These are phyloP conservation scores for Pheosia gnoma DNA, from an alignment of 2,888 invertebrate species.

Conservation along the genomic window DNA sequence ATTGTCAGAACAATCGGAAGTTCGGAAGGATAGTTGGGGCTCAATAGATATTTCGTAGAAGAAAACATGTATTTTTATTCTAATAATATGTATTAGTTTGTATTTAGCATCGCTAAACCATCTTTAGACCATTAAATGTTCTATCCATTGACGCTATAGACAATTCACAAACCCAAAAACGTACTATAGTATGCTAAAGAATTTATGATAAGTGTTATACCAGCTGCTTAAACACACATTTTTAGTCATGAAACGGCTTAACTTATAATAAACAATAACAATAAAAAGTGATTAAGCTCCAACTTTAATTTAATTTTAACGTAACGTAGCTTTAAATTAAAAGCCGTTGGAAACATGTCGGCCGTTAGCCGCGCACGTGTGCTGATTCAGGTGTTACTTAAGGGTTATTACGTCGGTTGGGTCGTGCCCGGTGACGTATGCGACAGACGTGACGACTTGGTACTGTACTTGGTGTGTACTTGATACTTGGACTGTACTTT, in stretches of 20 bases:
- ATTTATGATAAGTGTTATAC: too few relatives aligned
- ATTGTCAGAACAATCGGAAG: constrained; percentile 30
- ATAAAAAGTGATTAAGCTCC: neutral
- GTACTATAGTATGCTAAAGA: too few relatives aligned
- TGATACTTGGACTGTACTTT: too few relatives aligned
- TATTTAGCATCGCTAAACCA: too few relatives aligned
- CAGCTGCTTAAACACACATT: too few relatives aligned
- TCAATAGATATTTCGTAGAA: neutral
- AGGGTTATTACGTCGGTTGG: constrained; percentile 47
- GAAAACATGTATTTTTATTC: neutral
- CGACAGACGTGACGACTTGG: constrained; percentile 48
- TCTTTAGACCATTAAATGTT: too few relatives aligned
- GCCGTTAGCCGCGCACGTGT: constrained; percentile 66
- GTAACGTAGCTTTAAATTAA: constrained; percentile 60
- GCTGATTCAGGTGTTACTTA: constrained; percentile 63
- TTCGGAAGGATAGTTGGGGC: constrained; percentile 28
- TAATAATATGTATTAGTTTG: neutral
- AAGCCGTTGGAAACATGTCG: constrained; percentile 60
- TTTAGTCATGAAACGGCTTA: too few relatives aligned
- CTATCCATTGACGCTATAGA: too few relatives aligned
- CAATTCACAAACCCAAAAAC: too few relatives aligned
- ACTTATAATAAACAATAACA: neutral
- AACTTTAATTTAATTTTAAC: constrained; percentile 9
- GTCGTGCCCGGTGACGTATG: constrained; percentile 44
- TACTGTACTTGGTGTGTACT: too few relatives aligned